Conservation (phyloP, 2,113 vertebrate species). For the Xenopus laevis region DNA sequence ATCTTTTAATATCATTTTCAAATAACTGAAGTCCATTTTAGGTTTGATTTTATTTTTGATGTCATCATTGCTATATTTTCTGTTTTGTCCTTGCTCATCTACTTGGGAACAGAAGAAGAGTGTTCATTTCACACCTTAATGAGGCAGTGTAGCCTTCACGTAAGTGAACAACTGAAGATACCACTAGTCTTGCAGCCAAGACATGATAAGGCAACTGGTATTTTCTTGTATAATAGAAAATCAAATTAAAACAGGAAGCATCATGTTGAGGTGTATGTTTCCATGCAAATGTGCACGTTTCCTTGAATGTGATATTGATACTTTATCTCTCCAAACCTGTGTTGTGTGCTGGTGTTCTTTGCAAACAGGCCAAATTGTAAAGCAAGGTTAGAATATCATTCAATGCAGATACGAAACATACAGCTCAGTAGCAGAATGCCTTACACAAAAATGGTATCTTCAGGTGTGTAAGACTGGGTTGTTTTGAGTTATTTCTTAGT, state of each 20-base stretch:
- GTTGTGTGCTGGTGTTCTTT: background rate
- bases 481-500: constrained; percentile 80
- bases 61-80: constrained; percentile 85
- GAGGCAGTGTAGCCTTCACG: constrained; percentile 96
- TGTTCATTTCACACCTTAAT: constrained; percentile 99
- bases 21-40: constrained; percentile 49
- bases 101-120: constrained; percentile 99
- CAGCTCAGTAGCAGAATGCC: constrained; percentile 66
- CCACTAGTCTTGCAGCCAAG: constrained; percentile 58
- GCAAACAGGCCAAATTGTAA: background rate
- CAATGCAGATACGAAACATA: constrained; percentile 39
- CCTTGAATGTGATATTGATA: background rate
- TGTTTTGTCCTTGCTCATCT: constrained; percentile 91
- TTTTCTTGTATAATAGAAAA: background rate
- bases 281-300: background rate
- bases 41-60: constrained; percentile 73
- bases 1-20: constrained; percentile 31
- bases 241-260: background rate
- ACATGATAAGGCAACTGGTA: background rate
- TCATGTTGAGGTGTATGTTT: constrained; percentile 40
- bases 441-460: constrained; percentile 90
- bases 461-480: constrained; percentile 95
- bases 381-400: background rate
- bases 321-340: too few relatives aligned
- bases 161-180: constrained; percentile 99